Evolutionary conservation across 2,888 invertebrate species (phyloP).

Genomic region (Drosophila monieri): DNA sequence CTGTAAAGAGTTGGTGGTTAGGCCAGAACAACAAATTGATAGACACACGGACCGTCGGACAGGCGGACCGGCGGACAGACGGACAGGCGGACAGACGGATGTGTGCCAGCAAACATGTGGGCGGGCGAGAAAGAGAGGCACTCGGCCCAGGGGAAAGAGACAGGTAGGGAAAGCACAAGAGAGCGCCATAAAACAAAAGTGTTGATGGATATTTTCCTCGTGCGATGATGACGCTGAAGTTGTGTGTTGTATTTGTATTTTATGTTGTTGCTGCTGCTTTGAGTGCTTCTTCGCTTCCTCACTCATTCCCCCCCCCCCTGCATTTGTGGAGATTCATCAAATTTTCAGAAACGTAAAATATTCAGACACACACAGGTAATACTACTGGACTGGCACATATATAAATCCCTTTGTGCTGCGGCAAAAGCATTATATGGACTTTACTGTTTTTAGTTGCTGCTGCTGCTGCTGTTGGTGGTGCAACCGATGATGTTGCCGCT

Average conservation of each 20-base stretch:
- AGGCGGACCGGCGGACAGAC: slow-evolving; percentile 46
- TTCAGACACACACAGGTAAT: slow-evolving; percentile 30
- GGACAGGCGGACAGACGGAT: slow-evolving; percentile 57
- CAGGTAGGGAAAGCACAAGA: slow-evolving; percentile 10
- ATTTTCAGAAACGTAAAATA: slow-evolving; percentile 77
- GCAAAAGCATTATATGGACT: slow-evolving; percentile 79
- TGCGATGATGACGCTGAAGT: slow-evolving; percentile 72
- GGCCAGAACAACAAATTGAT: slow-evolving; percentile 78
- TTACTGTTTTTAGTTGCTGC: slow-evolving; percentile 65
- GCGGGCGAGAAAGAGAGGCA: slow-evolving; percentile 1
- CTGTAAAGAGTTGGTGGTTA: slow-evolving; percentile 57
- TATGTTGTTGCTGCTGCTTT: slow-evolving; percentile 38
- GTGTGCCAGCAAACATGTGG: slow-evolving; percentile 72
- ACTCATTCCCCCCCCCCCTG: slow-evolving; percentile 22
- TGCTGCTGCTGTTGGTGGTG: slow-evolving; percentile 28
- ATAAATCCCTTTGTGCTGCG: slow-evolving; percentile 69
- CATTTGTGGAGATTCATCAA: slow-evolving; percentile 80
- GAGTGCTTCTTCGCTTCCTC: slow-evolving; percentile 49
- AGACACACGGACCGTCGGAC: slow-evolving; percentile 49
- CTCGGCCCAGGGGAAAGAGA: not conserved
- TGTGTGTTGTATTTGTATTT: slow-evolving; percentile 22
- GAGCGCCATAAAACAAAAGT: slow-evolving; percentile 75
- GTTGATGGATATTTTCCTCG: slow-evolving; percentile 80
- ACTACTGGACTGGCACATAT: slow-evolving; percentile 15
- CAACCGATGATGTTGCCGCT: slow-evolving; percentile 12